Evolutionary conservation across 2,888 invertebrate species (phyloP).

Genomic region (Drosophila robusta): DNA sequence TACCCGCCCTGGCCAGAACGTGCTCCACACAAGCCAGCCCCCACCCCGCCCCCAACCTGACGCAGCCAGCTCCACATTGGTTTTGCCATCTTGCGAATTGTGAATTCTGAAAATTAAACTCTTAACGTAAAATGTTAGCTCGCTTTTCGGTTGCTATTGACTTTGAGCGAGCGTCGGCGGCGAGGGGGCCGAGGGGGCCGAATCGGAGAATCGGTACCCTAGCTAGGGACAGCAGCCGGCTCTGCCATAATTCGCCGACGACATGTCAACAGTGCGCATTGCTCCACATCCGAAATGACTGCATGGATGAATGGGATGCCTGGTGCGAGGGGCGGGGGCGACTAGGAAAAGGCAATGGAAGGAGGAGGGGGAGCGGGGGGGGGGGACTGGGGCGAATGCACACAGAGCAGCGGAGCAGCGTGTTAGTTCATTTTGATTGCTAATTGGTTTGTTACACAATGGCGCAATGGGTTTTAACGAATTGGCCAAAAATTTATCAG

Average conservation of each 20-base stretch:
- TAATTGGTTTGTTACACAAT: conserved; percentile 84
- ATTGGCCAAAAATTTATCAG: conserved; percentile 76
- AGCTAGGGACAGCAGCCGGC: conserved; percentile 10
- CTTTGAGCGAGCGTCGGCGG: conserved; percentile 18
- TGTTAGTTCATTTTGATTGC: conserved; percentile 84
- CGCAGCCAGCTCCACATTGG: conserved; percentile 31
- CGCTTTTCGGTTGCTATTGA: conserved; percentile 63
- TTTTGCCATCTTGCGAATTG: conserved; percentile 71
- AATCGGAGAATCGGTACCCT: background rate
- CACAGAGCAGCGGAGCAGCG: conserved; percentile 48
- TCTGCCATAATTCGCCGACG: conserved; percentile 77
- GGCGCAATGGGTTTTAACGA: conserved; percentile 80
- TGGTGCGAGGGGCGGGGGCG: background rate
- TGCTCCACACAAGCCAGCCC: background rate
- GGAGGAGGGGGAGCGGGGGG: background rate
- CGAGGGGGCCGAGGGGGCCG: background rate
- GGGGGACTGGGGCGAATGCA: conserved; percentile 1
- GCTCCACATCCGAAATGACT: conserved; percentile 57
- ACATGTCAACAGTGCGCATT: conserved; percentile 74
- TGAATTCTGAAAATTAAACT: conserved; percentile 78
- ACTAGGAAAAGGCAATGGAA: too few relatives aligned
- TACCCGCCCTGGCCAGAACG: background rate
- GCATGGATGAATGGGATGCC: conserved; percentile 29
- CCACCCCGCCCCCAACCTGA: background rate
- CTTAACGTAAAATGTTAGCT: conserved; percentile 69